Conservation (phyloP, 1,140 invertebrate species). For the Micrasema minimum region DNA sequence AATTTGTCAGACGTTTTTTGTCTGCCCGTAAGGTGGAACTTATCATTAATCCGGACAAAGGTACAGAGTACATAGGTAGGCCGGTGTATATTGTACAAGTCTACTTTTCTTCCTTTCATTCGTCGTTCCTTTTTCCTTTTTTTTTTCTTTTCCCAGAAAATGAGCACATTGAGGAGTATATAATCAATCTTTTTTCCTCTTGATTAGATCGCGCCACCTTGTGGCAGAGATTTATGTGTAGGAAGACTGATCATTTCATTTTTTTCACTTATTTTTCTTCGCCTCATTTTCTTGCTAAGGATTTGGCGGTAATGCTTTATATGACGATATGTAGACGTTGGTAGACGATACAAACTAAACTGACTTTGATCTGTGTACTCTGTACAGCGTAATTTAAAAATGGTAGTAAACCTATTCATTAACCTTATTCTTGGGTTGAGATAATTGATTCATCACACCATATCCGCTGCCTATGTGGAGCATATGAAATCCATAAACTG, state of each 20-base stretch:
- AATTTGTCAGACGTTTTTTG: conserved; percentile 50
- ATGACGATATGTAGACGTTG: no score
- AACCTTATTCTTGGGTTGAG: no score
- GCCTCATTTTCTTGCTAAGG: no score
- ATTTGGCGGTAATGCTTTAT: no score
- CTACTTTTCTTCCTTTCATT: conserved; percentile 14
- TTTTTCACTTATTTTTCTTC: no score
- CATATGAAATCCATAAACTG: no score
- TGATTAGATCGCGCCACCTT: conserved; percentile 29
- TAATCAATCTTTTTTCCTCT: conserved; percentile 36
- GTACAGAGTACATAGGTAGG: conserved; percentile 8
- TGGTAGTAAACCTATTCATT: no score
- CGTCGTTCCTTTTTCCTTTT: conserved; percentile 9
- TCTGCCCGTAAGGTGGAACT: conserved; percentile 39
- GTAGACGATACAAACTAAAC: no score
- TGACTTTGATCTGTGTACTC: no score
- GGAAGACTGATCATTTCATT: conserved; percentile 18
- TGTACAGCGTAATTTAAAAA: no score
- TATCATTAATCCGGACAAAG: conserved; percentile 42
- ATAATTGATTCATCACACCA: no score
- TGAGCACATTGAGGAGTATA: conserved; percentile 30
- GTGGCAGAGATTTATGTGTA: conserved; percentile 35
- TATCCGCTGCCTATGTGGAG: no score
- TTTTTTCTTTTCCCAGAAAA: conserved; percentile 8
- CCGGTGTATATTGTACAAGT: conserved; percentile 17